Evolutionary conservation across 2,888 invertebrate species (phyloP).

Genomic region (Meliscaeva auricollis): DNA sequence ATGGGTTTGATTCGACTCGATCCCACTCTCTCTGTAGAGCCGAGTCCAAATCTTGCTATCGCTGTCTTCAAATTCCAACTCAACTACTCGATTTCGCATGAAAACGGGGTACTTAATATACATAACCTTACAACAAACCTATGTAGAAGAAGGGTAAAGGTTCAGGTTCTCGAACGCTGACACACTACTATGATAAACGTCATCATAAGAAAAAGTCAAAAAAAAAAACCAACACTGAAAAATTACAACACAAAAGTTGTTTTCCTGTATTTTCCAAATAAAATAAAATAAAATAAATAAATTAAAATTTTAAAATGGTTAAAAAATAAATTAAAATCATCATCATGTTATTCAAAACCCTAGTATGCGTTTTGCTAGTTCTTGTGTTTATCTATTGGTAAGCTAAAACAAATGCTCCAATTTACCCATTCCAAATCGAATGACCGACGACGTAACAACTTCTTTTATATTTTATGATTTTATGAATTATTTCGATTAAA

Average conservation of each 20-base stretch:
- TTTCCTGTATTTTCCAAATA: slow-evolving; percentile 20
- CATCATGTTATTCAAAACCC: slow-evolving; percentile 80
- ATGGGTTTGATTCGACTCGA: no score
- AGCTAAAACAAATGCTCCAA: slow-evolving; percentile 60
- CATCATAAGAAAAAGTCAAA: slow-evolving; percentile 17
- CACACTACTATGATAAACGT: not conserved
- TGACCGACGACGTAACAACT: slow-evolving; percentile 36
- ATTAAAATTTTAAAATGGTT: not conserved
- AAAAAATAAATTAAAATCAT: slow-evolving; percentile 1
- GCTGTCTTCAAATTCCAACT: no score
- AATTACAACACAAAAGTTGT: slow-evolving; percentile 56
- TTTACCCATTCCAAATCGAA: not conserved
- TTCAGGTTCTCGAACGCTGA: slow-evolving; percentile 6
- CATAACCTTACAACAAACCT: not conserved
- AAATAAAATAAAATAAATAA: not conserved
- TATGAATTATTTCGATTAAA: slow-evolving; percentile 28
- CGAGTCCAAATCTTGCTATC: no score
- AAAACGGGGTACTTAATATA: no score
- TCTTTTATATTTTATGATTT: slow-evolving; percentile 26
- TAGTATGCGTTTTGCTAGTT: slow-evolving; percentile 78
- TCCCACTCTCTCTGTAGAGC: no score
- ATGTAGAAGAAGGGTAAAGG: no score
- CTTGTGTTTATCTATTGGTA: slow-evolving; percentile 81
- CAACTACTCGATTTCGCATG: no score
- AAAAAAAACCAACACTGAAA: slow-evolving; percentile 33